A percentile compares a stretch with the other conserved stretches of the same genome.
Evolutionary conservation across 2,888 invertebrate genomes (phyloP).

Genomic region (Oxytorus armatus): DNA sequence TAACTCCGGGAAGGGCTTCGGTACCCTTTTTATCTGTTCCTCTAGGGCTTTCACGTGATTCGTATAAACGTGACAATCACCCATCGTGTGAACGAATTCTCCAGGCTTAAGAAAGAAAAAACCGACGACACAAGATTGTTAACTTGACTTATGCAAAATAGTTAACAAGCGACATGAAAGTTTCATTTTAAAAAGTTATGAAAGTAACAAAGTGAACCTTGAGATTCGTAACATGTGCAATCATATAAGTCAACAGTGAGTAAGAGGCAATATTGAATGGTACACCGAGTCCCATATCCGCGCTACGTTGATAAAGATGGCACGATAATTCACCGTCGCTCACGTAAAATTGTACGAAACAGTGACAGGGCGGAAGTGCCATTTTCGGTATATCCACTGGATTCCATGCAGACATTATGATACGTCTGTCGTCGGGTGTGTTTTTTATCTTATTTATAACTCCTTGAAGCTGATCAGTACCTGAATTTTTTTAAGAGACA

Average conservation of each 20-base stretch:
- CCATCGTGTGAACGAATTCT: conserved; percentile 97
- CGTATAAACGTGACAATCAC: conserved; percentile 97
- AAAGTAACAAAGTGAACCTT: no score
- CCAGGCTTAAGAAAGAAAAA: conserved; percentile 88
- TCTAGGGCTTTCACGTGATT: conserved; percentile 95
- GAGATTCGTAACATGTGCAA: conserved; percentile 96
- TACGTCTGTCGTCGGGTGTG: conserved; percentile 94
- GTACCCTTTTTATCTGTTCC: conserved; percentile 91
- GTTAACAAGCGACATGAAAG: no score
- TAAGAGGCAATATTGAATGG: conserved; percentile 99
- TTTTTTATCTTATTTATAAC: conserved; percentile 92
- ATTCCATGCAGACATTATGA: conserved; percentile 98
- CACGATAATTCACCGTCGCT: conserved; percentile 93
- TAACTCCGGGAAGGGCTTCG: conserved; percentile 93
- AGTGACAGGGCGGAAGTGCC: conserved; percentile 99
- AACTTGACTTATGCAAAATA: no score
- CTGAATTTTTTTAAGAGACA: conserved; percentile 83
- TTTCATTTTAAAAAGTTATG: no score
- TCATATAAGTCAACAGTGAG: conserved; percentile 96
- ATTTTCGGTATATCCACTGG: conserved; percentile 94
- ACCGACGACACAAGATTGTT: not conserved
- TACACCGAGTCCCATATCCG: conserved; percentile 99
- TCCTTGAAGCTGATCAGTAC: conserved; percentile 95
- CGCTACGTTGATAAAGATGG: conserved; percentile 97
- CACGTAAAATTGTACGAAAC: conserved; percentile 97